These are phyloP conservation scores for Agrochola macilenta DNA, from an alignment of 2,888 invertebrate genomes.

Conservation along the genomic window DNA sequence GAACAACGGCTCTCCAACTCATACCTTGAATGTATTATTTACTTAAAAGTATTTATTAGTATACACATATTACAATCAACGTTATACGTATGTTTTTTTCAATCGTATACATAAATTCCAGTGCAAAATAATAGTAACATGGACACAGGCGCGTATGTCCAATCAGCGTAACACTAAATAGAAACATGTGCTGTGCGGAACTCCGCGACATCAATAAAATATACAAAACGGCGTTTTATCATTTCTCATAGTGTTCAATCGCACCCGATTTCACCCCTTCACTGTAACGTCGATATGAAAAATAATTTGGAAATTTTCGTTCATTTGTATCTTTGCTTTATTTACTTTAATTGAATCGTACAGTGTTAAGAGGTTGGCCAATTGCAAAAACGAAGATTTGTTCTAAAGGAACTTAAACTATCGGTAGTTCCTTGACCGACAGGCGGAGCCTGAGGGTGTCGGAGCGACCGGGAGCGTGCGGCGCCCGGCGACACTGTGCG, in stretches of 20 bases:
- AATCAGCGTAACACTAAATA: constrained; percentile 72
- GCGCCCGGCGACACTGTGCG: constrained; percentile 59
- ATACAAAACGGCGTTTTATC: constrained; percentile 65
- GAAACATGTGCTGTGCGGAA: constrained; percentile 61
- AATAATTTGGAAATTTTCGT: constrained; percentile 72
- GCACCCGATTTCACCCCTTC: constrained; percentile 89
- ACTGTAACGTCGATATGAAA: constrained; percentile 84
- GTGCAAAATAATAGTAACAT: constrained; percentile 84
- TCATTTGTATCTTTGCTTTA: constrained; percentile 70
- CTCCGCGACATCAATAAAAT: constrained; percentile 59
- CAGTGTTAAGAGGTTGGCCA: constrained; percentile 90
- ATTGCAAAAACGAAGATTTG: constrained; percentile 91
- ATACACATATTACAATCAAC: constrained; percentile 90
- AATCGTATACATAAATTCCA: constrained; percentile 90
- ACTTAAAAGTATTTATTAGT: constrained; percentile 87
- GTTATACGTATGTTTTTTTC: constrained; percentile 89
- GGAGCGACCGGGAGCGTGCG: constrained; percentile 73
- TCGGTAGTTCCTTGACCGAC: constrained; percentile 77
- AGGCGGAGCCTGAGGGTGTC: constrained; percentile 70
- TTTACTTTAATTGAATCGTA: constrained; percentile 82
- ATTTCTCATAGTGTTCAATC: constrained; percentile 67
- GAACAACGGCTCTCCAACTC: constrained; percentile 72
- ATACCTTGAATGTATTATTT: constrained; percentile 77
- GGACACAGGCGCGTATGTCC: constrained; percentile 85
- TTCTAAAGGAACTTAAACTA: constrained; percentile 88